Percentiles rank a stretch among this genome's conserved stretches.
phyloP scores from a whole-genome alignment of 1,140 invertebrate genomes.

The Agrypnia vestita region DNA sequence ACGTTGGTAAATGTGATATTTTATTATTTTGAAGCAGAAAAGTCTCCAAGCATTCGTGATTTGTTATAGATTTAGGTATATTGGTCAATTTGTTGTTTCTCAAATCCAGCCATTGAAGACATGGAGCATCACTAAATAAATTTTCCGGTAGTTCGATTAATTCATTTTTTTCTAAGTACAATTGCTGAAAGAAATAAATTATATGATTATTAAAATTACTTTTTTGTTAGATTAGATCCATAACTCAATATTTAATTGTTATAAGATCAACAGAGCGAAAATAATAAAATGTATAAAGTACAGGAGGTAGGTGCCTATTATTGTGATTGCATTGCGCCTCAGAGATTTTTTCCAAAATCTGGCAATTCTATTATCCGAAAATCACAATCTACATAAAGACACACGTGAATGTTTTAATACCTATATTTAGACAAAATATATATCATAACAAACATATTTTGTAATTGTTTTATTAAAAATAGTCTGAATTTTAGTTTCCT shows the following conservation, averaged over 20 bases:
- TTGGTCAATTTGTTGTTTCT: constrained; percentile 73
- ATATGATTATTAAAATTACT: not conserved
- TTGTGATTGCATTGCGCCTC: too few relatives aligned
- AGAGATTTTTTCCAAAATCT: too few relatives aligned
- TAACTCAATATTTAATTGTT: not conserved
- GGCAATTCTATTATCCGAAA: not conserved
- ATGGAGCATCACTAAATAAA: constrained; percentile 70
- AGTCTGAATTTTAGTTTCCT: not conserved
- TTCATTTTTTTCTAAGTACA: constrained; percentile 75
- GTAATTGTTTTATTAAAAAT: not conserved
- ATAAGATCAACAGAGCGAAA: too few relatives aligned
- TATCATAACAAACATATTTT: not conserved
- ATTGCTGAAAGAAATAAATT: constrained; percentile 66
- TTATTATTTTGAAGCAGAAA: constrained; percentile 75
- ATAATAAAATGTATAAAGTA: not conserved
- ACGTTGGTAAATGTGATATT: constrained; percentile 72
- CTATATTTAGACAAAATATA: not conserved
- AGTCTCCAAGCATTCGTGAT: constrained; percentile 72
- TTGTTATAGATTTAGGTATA: constrained; percentile 71
- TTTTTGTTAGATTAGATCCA: not conserved
- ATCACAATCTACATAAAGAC: not conserved
- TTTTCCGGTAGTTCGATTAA: constrained; percentile 70
- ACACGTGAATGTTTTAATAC: not conserved
- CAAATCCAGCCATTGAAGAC: constrained; percentile 74
- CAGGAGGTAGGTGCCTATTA: too few relatives aligned